phyloP scores from a whole-genome alignment of 2,888 invertebrate species.

The Saturnia pavonia region DNA sequence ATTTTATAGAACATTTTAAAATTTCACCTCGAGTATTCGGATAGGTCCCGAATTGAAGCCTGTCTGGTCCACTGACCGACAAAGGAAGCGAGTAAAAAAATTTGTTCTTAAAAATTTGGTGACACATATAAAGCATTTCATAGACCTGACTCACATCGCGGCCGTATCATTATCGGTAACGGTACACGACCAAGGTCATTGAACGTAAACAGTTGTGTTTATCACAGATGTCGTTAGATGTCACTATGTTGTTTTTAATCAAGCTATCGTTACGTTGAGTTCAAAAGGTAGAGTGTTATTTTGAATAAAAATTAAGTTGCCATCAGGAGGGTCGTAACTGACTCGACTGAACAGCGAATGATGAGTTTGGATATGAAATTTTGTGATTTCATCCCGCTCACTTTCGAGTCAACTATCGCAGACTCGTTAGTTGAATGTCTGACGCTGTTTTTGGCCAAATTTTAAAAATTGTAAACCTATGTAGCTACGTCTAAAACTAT shows the following conservation, averaged over 20 bases:
- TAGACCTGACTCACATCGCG: constrained; percentile 4
- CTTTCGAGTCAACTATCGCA: constrained; percentile 69
- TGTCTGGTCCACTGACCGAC: constrained; percentile 17
- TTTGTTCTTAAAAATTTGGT: constrained; percentile 13
- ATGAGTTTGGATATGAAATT: constrained; percentile 68
- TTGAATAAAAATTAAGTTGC: neutral
- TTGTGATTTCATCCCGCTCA: constrained; percentile 63
- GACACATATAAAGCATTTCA: constrained; percentile 12
- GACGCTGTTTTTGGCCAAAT: constrained; percentile 71
- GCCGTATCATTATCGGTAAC: constrained; percentile 37
- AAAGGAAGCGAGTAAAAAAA: neutral
- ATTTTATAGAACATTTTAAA: constrained; percentile 33
- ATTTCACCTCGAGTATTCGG: constrained; percentile 39
- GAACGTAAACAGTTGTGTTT: constrained; percentile 33
- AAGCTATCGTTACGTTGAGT: constrained; percentile 45
- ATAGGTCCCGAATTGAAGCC: constrained; percentile 23
- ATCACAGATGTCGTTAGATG: constrained; percentile 38
- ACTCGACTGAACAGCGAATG: constrained; percentile 81
- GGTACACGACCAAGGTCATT: constrained; percentile 51
- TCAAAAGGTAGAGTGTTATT: constrained; percentile 37
- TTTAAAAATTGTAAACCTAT: neutral
- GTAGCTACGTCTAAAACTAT: neutral
- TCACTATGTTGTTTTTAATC: constrained; percentile 37
- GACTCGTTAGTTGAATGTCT: constrained; percentile 59
- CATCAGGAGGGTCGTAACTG: constrained; percentile 69